A percentile compares a stretch with the other conserved stretches of the same genome.
Evolutionary conservation across 1,140 invertebrate species (phyloP).

Genomic region (Bombus soroeensis): DNA sequence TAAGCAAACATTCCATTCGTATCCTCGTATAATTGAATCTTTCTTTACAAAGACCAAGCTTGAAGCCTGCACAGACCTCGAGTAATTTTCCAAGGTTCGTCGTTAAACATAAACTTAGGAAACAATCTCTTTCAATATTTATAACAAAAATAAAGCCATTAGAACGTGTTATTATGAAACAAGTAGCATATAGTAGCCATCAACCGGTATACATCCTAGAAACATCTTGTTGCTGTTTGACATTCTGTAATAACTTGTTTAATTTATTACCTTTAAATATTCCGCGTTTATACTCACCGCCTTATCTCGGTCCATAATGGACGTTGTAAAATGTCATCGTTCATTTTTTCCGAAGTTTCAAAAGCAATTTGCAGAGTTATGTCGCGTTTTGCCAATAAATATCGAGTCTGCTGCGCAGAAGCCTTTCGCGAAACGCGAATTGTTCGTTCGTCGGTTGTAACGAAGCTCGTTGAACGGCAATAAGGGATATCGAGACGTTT

Average conservation of each 20-base stretch:
- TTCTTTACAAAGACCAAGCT: background rate
- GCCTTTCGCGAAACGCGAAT: background rate
- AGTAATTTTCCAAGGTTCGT: background rate
- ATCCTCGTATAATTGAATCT: background rate
- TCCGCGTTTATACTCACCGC: background rate
- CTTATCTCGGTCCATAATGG: background rate
- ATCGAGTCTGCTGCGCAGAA: background rate
- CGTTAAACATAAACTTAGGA: background rate
- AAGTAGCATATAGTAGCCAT: background rate
- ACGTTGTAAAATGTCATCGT: background rate
- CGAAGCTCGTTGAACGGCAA: background rate
- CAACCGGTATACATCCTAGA: background rate
- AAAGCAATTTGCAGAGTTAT: background rate
- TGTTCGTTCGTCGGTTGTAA: background rate
- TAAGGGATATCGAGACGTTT: constrained; percentile 67
- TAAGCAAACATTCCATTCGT: constrained; percentile 47
- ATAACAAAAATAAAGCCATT: background rate
- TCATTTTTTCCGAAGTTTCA: background rate
- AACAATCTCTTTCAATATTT: background rate
- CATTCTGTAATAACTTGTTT: constrained; percentile 3
- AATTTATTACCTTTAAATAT: constrained; percentile 19
- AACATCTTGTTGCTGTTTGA: background rate
- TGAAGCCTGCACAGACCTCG: background rate
- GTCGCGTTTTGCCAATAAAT: constrained; percentile 6
- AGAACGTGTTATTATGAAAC: background rate